Percentiles rank a stretch among this genome's conserved stretches.
Conservation (phyloP, 2,888 invertebrate species). For the Omphaloscelis lunosa region DNA sequence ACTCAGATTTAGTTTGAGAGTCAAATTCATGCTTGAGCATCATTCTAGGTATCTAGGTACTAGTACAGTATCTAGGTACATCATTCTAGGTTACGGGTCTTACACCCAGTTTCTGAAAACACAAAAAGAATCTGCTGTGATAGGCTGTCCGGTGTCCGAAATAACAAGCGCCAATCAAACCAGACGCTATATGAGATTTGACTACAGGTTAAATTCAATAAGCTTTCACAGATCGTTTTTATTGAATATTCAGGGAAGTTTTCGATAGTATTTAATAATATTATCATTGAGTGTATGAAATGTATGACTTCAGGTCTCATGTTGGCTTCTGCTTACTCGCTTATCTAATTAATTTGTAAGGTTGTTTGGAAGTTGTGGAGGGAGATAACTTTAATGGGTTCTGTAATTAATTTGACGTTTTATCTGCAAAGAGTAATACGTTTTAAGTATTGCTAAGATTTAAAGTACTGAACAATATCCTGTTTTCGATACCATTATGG, state of each 20-base stretch:
- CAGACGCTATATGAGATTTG: not conserved
- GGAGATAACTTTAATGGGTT: slow-evolving; percentile 53
- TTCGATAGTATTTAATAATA: not conserved
- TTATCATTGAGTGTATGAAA: not conserved
- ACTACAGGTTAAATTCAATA: not conserved
- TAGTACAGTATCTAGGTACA: too few relatives aligned
- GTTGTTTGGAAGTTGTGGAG: slow-evolving; percentile 24
- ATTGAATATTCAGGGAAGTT: not conserved
- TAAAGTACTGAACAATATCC: slow-evolving; percentile 13
- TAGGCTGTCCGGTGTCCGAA: too few relatives aligned
- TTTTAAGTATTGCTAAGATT: slow-evolving; percentile 40
- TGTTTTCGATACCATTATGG: not conserved
- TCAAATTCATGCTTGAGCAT: not conserved
- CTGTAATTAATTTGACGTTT: slow-evolving; percentile 49
- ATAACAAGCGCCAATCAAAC: not conserved
- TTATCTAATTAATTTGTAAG: slow-evolving; percentile 59
- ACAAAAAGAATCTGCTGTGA: not conserved
- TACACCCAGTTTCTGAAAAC: not conserved
- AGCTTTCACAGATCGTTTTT: not conserved
- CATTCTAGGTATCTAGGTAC: too few relatives aligned
- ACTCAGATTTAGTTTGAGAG: not conserved
- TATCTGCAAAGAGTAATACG: slow-evolving; percentile 48
- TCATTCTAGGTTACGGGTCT: too few relatives aligned
- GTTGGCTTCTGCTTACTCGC: not conserved
- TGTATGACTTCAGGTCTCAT: slow-evolving; percentile 1